Percentiles rank a stretch among this genome's conserved stretches.
phyloP scores from a whole-genome alignment of 2,113 vertebrate genomes.

The Azemiops feae region DNA sequence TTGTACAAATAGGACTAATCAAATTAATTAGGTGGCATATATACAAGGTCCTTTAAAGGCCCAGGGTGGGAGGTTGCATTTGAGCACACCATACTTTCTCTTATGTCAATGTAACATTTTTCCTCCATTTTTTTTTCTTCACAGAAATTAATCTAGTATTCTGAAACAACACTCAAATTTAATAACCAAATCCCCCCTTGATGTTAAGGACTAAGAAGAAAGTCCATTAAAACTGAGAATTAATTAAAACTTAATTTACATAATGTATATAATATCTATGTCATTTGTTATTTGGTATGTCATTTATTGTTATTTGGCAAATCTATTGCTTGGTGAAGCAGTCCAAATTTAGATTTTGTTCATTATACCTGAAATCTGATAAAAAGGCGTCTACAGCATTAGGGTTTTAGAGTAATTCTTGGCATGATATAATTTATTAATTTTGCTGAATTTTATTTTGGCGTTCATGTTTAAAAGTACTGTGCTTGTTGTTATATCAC shows the following conservation, averaged over 20 bases:
- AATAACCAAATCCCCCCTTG: neutral
- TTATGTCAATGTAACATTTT: neutral
- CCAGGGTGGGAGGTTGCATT: neutral
- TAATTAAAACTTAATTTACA: neutral
- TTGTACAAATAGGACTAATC: neutral
- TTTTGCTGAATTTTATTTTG: neutral
- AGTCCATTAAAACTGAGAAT: neutral
- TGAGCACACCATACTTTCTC: neutral
- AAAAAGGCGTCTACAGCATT: neutral
- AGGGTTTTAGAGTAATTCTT: neutral
- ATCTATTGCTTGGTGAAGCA: neutral
- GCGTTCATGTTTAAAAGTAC: conserved; percentile 35
- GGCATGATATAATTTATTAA: neutral
- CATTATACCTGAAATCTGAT: neutral
- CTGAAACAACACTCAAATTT: neutral
- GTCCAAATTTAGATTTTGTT: neutral
- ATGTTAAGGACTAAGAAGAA: neutral
- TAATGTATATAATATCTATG: neutral
- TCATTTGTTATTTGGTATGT: neutral
- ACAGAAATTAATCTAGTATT: neutral
- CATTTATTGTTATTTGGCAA: neutral
- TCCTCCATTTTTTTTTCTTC: neutral
- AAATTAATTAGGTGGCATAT: neutral
- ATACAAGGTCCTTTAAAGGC: neutral
- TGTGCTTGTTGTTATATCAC: neutral